Conservation (phyloP, 2,888 invertebrate species). For the Crioceris asparagi region DNA sequence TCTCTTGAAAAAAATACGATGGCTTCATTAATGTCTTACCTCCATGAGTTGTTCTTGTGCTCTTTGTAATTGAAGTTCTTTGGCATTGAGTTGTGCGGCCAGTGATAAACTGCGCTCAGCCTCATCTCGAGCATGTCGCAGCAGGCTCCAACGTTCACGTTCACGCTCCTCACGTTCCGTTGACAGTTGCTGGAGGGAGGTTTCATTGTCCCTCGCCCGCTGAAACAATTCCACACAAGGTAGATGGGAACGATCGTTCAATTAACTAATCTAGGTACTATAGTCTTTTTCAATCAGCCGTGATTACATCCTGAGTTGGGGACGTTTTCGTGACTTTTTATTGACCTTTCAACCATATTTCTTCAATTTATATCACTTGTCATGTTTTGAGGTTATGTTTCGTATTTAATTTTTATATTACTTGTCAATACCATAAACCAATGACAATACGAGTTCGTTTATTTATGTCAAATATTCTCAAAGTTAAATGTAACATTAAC, state of each 20-base stretch:
- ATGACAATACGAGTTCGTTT: no score
- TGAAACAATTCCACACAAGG: conserved; percentile 35
- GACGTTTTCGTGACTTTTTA: no score
- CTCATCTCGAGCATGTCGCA: conserved; percentile 82
- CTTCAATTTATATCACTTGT: no score
- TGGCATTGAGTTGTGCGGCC: conserved; percentile 76
- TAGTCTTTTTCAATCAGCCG: no score
- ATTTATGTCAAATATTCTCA: no score
- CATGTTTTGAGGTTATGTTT: no score
- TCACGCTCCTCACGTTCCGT: conserved; percentile 64
- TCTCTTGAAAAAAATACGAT: background rate
- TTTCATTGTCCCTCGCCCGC: conserved; percentile 71
- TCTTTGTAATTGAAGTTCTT: conserved; percentile 77
- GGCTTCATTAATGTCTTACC: conserved; percentile 36
- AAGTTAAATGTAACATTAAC: no score
- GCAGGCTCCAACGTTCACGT: conserved; percentile 76
- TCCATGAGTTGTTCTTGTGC: conserved; percentile 78
- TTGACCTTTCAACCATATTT: no score
- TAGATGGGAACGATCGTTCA: background rate
- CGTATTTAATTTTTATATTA: no score
- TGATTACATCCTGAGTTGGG: no score
- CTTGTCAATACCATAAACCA: no score
- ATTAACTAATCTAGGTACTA: no score
- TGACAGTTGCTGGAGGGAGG: conserved; percentile 50
- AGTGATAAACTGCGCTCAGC: conserved; percentile 78